Evolutionary conservation across 2,797 vertebrate species (phyloP).

Genomic region (Coilia nasus): DNA sequence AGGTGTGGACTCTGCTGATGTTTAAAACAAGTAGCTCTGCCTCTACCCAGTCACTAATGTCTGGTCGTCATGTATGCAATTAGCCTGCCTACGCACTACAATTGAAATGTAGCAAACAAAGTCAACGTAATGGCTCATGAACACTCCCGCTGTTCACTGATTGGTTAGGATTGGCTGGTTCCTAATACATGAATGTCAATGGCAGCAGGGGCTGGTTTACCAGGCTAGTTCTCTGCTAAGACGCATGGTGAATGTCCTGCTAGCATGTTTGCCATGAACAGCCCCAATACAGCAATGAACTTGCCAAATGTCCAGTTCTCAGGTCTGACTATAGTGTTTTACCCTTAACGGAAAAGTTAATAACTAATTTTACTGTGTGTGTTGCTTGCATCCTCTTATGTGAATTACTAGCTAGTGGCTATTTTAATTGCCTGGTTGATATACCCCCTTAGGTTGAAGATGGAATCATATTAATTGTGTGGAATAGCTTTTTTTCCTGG

Average conservation of each 20-base stretch:
- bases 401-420: neutral
- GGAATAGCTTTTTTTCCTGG: neutral
- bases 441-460: neutral
- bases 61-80: too few species aligned
- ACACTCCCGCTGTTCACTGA: too few species aligned
- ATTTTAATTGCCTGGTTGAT: neutral
- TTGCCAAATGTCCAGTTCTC: neutral
- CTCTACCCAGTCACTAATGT: too few species aligned
- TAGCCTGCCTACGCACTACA: too few species aligned
- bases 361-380: neutral
- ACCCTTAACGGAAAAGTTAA: neutral
- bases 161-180: too few species aligned
- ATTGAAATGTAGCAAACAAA: too few species aligned
- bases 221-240: neutral
- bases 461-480: neutral
- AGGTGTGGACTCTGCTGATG: too few species aligned
- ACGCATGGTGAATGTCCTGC: neutral
- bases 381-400: neutral
- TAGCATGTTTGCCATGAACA: neutral
- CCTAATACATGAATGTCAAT: too few species aligned
- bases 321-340: neutral
- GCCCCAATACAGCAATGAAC: neutral
- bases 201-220: too few species aligned
- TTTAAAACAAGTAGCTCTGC: too few species aligned
- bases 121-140: too few species aligned